Evolutionary conservation across 1,140 invertebrate genomes (phyloP), one percentile per base, ranked within the genome.

Genomic region (Acromyrmex heyeri): DNA sequence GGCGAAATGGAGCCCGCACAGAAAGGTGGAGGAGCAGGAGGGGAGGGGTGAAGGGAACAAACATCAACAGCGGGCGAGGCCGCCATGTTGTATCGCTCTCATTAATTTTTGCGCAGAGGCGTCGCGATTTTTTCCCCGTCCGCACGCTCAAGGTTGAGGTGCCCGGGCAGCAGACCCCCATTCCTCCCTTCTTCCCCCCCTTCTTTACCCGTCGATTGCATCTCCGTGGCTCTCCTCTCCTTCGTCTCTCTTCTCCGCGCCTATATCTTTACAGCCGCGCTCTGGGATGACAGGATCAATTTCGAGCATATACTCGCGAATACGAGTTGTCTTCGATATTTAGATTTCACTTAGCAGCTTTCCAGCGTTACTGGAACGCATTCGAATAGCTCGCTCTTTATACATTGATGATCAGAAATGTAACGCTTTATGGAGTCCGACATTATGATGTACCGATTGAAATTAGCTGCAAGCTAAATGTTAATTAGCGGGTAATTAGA

Each of bases 1-100:
- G 79, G 89, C 88, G 86, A 85, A 89, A 89, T 79, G 79, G 73
- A 89, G 85, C 67, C 53, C 27, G 73, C 48, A 72, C 34, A 50
- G 27, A 8, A 50, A 38, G 38, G 38, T n/a, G 30, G 38, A 21
- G 72, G 72, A 3, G 3, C 8, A 1, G 8, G 18, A 30, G 6
- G 8, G 27, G 27, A 0, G 30, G 2, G 30, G 27, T 10, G 30
- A 55, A 18, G 61, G 27, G 16, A 21, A 85, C 30, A 30, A 72
- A 86, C 81, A 88, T 87, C 79, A 87, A 86, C 89, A 73, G 67
- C 85, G 82, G 88, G 89, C 89, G 91, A 92, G 90, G 92, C 91
- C 88, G 91, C 92, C 92, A 93, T 93, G 91, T 93, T 93, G 92
- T 90, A 92, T 92, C 88, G 90, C 86, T 91, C 88, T 89, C 81